Conservation (phyloP, 64 coral and sea anemone species). For the Dendrophyllia cribrosa region DNA sequence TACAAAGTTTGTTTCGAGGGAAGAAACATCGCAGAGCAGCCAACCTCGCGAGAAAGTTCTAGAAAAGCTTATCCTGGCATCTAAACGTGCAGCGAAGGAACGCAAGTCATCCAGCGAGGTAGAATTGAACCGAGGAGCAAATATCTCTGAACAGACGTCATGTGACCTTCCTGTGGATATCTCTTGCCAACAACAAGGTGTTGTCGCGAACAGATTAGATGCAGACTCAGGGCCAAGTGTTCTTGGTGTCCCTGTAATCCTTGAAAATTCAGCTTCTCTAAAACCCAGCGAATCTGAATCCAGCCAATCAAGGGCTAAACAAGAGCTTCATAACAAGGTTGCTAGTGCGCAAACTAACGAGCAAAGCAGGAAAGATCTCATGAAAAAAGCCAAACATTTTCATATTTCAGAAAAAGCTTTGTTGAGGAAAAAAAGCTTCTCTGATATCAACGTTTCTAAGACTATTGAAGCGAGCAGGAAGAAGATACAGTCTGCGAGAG, state of each 20-base stretch:
- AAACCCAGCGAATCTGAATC: neutral
- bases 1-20: neutral
- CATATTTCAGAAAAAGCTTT: conserved; percentile 33
- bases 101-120: neutral
- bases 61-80: neutral
- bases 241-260: neutral
- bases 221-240: neutral
- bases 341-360: neutral
- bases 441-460: conserved; percentile 74
- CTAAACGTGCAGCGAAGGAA: neutral
- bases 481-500: conserved; percentile 70
- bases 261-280: neutral
- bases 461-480: conserved; percentile 72
- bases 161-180: no score
- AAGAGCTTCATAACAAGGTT: neutral
- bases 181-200: no score
- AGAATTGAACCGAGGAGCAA: neutral
- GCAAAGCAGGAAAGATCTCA: conserved; percentile 31
- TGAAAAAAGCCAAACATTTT: conserved; percentile 60
- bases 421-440: conserved; percentile 71
- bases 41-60: neutral
- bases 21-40: neutral
- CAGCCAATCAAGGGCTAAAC: neutral
- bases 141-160: neutral
- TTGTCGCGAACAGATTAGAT: neutral